Base-by-base conservation (phyloP, 2,797 vertebrate species). In the Smutsia gigantea region DNA sequence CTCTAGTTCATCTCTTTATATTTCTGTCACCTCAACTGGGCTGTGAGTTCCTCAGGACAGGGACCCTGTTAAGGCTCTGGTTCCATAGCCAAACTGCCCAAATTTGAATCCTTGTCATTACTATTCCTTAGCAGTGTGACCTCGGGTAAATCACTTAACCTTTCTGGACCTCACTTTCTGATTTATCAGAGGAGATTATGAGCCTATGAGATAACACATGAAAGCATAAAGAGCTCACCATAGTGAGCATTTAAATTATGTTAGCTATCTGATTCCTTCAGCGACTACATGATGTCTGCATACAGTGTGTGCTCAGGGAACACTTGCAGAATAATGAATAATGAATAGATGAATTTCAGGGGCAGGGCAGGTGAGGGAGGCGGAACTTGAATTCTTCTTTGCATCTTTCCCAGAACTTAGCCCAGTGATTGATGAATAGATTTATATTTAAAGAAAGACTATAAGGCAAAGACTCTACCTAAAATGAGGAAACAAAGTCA, bases 361-460 rank as follows among this genome's bases (percentile, higher is more conserved):
- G 31, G 29, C 7, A n/a, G 86, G 17, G 49, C 3, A 9, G 37
- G 82, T 4, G 64, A 27, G 13, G 19, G 25, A 29, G 42, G 9
- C 34, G 71, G 49, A 85, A 42, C 14, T 53, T 64, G 2, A 29
- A 27, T 61, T 71, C 23, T 91, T 92, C n/a, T 93, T 68, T 78
- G 51, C 12, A 55, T 72, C 61, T 86, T 71, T 90, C 37, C 64
- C 64, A 27, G 64, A 71, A 53, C 1, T 17, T 53, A 64, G 21
- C 5, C 25, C 13, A 86, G 5, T 75, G 18, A 64, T 5, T 7
- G 34, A 69, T 68, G 19, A 49, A 61, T 17, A 90, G 23, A 87
- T 94, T 46, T 82, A 15, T 42, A 49, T 64, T 79, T 77, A 85
- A 78, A 94, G 55, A 78, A 86, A 95, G 19, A 29, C 27, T 87